Percentiles rank a stretch among this genome's conserved stretches.
Conservation (phyloP, 2,113 vertebrate species). For the Shinisaurus crocodilurus region DNA sequence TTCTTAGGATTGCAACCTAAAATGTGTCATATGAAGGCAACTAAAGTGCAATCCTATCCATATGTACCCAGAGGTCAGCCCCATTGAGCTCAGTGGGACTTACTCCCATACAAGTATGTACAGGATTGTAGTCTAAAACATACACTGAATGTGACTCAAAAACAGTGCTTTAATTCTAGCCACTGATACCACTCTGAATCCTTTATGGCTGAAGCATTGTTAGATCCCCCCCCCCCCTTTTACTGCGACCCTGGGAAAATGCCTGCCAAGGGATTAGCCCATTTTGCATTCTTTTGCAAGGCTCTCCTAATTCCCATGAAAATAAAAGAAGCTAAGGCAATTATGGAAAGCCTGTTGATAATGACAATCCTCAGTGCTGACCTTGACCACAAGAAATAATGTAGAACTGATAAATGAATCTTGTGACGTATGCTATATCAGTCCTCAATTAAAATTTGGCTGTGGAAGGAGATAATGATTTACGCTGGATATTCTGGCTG, state of each 20-base stretch:
- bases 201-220: slow-evolving; percentile 39
- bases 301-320: slow-evolving; percentile 34
- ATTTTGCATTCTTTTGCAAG: slow-evolving; percentile 49
- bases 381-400: not conserved
- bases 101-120: not conserved
- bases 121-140: not conserved
- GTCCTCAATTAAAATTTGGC: not conserved
- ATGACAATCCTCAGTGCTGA: slow-evolving; percentile 3
- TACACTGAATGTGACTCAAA: slow-evolving; percentile 29
- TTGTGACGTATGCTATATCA: not conserved
- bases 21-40: not conserved
- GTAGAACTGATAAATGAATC: not conserved
- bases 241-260: slow-evolving; percentile 40
- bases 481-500: not conserved
- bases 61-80: not conserved
- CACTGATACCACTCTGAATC: slow-evolving; percentile 43
- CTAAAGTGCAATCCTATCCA: not conserved
- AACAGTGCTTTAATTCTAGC: slow-evolving; percentile 30
- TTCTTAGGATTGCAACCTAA: too few relatives aligned
- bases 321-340: not conserved
- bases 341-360: not conserved
- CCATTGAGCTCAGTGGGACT: not conserved
- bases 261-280: slow-evolving; percentile 50
- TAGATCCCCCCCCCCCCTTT: slow-evolving; percentile 32
- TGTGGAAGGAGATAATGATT: not conserved